A percentile compares a stretch with the other conserved stretches of the same genome.
These are phyloP conservation scores for Myzus persicae DNA, from an alignment of 1,140 invertebrate genomes.

Conservation along the genomic window DNA sequence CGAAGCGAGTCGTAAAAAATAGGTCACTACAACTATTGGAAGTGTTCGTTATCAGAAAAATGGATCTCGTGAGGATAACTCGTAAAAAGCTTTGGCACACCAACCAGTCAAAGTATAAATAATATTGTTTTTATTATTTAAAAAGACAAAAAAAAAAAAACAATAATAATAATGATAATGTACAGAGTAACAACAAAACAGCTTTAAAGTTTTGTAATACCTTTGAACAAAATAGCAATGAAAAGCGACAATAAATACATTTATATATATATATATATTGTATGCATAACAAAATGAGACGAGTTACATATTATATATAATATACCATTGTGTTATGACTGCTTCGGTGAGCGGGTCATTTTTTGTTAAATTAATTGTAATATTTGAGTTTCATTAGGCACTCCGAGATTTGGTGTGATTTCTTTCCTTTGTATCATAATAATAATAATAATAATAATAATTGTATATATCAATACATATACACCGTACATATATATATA, in stretches of 20 bases:
- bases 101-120: slow-evolving; percentile 41
- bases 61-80: slow-evolving; percentile 28
- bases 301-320: background rate
- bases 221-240: slow-evolving; percentile 59
- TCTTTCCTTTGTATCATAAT: slow-evolving; percentile 17
- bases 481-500: slow-evolving; percentile 3
- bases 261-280: slow-evolving; percentile 21
- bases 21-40: background rate
- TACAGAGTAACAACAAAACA: slow-evolving; percentile 55
- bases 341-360: background rate
- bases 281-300: slow-evolving; percentile 29
- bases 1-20: background rate
- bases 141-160: slow-evolving; percentile 45
- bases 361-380: background rate
- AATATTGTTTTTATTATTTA: slow-evolving; percentile 50
- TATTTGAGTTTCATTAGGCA: slow-evolving; percentile 34
- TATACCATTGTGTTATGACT: background rate
- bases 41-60: background rate
- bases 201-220: slow-evolving; percentile 49
- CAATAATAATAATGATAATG: slow-evolving; percentile 48
- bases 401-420: slow-evolving; percentile 20
- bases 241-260: slow-evolving; percentile 50
- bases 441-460: slow-evolving; percentile 26
- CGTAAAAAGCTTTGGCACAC: background rate
- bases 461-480: background rate